Evolutionary conservation across 2,113 vertebrate genomes (phyloP).

Genomic region (Tringa solitaria): DNA sequence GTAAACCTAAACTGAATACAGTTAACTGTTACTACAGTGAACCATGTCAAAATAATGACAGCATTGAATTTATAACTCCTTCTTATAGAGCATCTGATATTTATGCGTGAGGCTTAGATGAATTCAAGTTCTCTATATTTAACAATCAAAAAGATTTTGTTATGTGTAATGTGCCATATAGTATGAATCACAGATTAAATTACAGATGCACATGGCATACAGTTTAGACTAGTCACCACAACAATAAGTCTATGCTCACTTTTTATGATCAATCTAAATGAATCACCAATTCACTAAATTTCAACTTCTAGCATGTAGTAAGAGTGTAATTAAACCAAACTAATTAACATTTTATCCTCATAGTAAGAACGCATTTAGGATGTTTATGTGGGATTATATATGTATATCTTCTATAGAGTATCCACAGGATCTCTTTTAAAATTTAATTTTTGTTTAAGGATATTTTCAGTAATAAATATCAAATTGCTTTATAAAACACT

Average conservation of each 20-base stretch:
- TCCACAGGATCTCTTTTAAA: conserved; percentile 39
- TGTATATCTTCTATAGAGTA: conserved; percentile 7
- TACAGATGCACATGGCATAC: conserved; percentile 33
- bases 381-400: conserved; percentile 36
- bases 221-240: conserved; percentile 65
- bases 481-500: not conserved
- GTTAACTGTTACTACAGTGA: not conserved
- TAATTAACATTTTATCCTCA: conserved; percentile 70
- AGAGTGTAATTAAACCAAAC: conserved; percentile 65
- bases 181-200: conserved; percentile 62
- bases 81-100: conserved; percentile 22
- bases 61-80: not conserved
- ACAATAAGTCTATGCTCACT: conserved; percentile 53
- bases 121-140: conserved; percentile 18
- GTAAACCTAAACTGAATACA: not conserved
- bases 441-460: conserved; percentile 17
- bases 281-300: conserved; percentile 66
- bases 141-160: conserved; percentile 14
- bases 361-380: conserved; percentile 22
- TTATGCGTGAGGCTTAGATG: not conserved
- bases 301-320: conserved; percentile 50
- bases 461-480: conserved; percentile 14
- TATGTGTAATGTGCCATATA: conserved; percentile 31
- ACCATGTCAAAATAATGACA: not conserved
- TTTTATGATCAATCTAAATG: conserved; percentile 71